Evolutionary conservation across 2,797 vertebrate species (phyloP), one percentile per base, ranked within the genome.

Genomic region (Amniataba percoides): DNA sequence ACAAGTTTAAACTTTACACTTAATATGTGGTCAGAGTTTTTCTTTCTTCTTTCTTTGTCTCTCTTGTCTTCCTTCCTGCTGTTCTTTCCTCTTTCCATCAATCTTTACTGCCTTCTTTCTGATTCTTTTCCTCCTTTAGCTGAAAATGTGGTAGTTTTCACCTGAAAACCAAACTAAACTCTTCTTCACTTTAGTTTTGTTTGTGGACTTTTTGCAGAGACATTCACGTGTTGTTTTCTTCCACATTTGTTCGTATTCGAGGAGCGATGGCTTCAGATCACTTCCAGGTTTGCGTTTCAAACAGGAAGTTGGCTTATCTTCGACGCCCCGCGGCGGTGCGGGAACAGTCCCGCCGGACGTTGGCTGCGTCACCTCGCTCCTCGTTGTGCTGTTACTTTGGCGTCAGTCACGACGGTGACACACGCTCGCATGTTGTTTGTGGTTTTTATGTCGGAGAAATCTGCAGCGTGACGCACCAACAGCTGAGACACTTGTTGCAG

Each of bases 401-500:
- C n/a, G 12, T 80, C 36, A 48, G 63, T 77, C 82, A 70, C n/a
- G 25, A 52, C 77, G 1, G 27, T 62, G 66, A 43, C 51, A 49
- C 64, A 62, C 18, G 3, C 51, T 6, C 34, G 7, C 58, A 34
- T 7, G 42, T 15, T 71, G 42, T 57, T 39, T 10, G 34, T 10
- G 27, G 6, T 66, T 60, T 36, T 59, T 6, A 11, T 51, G 71
- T 42, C 1, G 55, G 46, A 27, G 57, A 43, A 81, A 74, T 78
- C 65, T 85, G 80, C 23, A 61, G 70, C 4, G 15, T 77, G 82
- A 78, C 67, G 7, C 79, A 19, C 59, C 3, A 4, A 52, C 67
- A 36, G 67, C 43, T 78, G 52, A 25, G 31, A 7, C 74, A 70
- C 62, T 21, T 45, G 55, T 40, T 53, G 25, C 49, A 62, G 52